A percentile compares a stretch with the other conserved stretches of the same genome.
Evolutionary conservation across 2,888 invertebrate species (phyloP).

Genomic region (Melanchra persicariae): DNA sequence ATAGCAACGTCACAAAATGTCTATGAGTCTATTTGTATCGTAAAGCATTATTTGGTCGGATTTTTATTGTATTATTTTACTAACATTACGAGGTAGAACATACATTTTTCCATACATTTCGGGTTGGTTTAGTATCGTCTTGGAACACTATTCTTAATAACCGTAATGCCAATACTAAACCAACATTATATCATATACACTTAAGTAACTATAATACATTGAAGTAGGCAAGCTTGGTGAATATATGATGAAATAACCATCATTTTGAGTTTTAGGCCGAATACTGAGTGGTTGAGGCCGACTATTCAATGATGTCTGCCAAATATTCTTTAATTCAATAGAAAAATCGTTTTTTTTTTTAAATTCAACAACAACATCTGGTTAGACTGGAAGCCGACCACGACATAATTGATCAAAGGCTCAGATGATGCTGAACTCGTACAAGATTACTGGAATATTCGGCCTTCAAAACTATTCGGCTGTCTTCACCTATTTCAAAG

Average conservation of each 20-base stretch:
- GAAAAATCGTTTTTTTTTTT: too few relatives aligned
- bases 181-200: constrained; percentile 33
- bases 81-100: constrained; percentile 64
- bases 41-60: constrained; percentile 73
- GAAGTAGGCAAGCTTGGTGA: constrained; percentile 60
- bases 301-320: background rate
- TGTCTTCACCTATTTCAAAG: background rate
- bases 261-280: constrained; percentile 4
- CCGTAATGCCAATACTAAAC: constrained; percentile 24
- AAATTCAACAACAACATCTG: too few relatives aligned
- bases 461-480: constrained; percentile 1
- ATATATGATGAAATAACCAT: background rate
- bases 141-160: too few relatives aligned
- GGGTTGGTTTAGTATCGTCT: constrained; percentile 9
- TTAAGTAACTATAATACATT: constrained; percentile 52
- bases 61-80: constrained; percentile 36
- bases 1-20: background rate
- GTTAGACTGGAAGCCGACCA: too few relatives aligned
- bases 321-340: background rate
- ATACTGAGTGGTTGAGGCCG: constrained; percentile 29
- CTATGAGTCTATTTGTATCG: constrained; percentile 37
- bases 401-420: too few relatives aligned
- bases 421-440: too few relatives aligned
- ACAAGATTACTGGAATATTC: constrained; percentile 2
- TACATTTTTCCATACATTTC: constrained; percentile 53